These are phyloP conservation scores for Chrysolina oricalcia DNA, from an alignment of 2,888 invertebrate genomes.

Conservation along the genomic window DNA sequence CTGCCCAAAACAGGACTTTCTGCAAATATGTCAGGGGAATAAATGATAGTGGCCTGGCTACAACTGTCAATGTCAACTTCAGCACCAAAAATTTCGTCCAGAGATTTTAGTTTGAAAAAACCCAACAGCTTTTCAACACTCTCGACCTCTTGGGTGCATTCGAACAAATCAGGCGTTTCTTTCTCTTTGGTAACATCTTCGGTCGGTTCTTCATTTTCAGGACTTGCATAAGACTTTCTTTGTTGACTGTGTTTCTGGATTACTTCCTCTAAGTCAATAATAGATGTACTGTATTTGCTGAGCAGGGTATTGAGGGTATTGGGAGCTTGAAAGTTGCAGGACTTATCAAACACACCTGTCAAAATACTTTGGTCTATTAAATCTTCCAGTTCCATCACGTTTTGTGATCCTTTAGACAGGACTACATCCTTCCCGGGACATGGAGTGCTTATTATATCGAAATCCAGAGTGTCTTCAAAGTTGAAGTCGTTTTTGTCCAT, in stretches of 20 bases:
- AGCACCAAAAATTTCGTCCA: slow-evolving; percentile 54
- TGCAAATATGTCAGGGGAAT: slow-evolving; percentile 53
- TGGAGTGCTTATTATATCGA: slow-evolving; percentile 17
- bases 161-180: slow-evolving; percentile 15
- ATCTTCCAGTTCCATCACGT: slow-evolving; percentile 43
- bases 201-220: not conserved
- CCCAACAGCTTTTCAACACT: slow-evolving; percentile 49
- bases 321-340: slow-evolving; percentile 59
- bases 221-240: slow-evolving; percentile 1
- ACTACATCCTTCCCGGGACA: slow-evolving; percentile 38
- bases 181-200: slow-evolving; percentile 15
- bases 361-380: slow-evolving; percentile 40
- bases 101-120: slow-evolving; percentile 58
- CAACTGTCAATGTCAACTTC: slow-evolving; percentile 28
- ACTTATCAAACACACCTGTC: slow-evolving; percentile 48
- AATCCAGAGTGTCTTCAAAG: slow-evolving; percentile 42
- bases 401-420: slow-evolving; percentile 49
- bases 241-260: not conserved
- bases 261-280: slow-evolving; percentile 33
- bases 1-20: slow-evolving; percentile 10
- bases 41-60: slow-evolving; percentile 58
- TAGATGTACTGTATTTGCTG: slow-evolving; percentile 52
- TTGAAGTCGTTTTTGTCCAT: slow-evolving; percentile 47
- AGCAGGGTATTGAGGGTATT: slow-evolving; percentile 56
- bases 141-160: slow-evolving; percentile 6